phyloP scores from a whole-genome alignment of 2,113 vertebrate species.

The Solea solea region DNA sequence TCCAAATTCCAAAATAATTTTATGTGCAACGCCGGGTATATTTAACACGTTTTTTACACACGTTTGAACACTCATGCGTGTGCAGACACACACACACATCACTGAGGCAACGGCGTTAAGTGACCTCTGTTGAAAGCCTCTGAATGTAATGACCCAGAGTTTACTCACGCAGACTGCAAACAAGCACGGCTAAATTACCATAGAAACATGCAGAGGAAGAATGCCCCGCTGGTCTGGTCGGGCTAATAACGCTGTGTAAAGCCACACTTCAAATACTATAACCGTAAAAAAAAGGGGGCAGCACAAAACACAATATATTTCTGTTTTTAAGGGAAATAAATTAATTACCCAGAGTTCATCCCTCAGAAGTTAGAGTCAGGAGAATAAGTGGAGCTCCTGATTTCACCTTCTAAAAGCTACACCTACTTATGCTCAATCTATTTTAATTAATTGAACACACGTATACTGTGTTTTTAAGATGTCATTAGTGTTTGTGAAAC shows the following conservation, averaged over 20 bases:
- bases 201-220: slow-evolving; percentile 45
- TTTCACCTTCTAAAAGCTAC: background rate
- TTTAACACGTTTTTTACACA: slow-evolving; percentile 8
- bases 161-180: slow-evolving; percentile 53
- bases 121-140: slow-evolving; percentile 23
- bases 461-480: no score
- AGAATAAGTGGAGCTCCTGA: background rate
- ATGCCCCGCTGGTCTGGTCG: slow-evolving; percentile 22
- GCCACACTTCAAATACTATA: slow-evolving; percentile 20
- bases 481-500: no score
- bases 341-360: background rate
- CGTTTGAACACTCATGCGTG: background rate
- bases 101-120: slow-evolving; percentile 31
- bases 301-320: background rate
- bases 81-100: slow-evolving; percentile 36
- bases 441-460: no score
- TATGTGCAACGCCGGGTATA: background rate
- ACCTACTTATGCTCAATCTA: no score
- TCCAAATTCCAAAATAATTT: background rate
- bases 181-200: slow-evolving; percentile 27
- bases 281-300: background rate
- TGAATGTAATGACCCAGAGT: slow-evolving; percentile 48
- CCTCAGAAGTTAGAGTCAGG: background rate
- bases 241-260: slow-evolving; percentile 18
- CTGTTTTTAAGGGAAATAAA: background rate